phyloP scores from a whole-genome alignment of 37 sponge, comb jelly and placozoan species.

The Chondrosia reniformis region DNA sequence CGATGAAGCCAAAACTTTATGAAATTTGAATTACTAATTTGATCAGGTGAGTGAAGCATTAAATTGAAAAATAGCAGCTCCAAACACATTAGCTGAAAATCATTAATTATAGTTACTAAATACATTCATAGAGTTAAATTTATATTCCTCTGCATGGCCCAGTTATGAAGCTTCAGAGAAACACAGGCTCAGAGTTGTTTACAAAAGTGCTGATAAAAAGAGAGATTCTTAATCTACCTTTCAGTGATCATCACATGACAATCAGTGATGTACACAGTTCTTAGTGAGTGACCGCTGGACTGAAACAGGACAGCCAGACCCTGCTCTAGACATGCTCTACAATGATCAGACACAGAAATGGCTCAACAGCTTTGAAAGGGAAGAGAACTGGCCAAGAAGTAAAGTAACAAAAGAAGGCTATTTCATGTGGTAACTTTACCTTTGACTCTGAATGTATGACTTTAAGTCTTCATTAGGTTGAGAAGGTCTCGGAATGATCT shows the following conservation, averaged over 20 bases:
- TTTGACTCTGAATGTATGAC: slow-evolving; percentile 1
- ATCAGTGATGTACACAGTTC: slow-evolving; percentile 18
- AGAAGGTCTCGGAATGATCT: neutral
- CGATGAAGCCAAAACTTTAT: no score
- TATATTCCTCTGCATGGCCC: no score
- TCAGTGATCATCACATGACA: slow-evolving; percentile 27
- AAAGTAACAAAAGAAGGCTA: neutral
- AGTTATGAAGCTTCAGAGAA: no score
- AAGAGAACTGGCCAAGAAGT: neutral
- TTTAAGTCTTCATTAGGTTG: slow-evolving; percentile 1
- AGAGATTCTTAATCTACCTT: no score
- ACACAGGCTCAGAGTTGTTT: neutral
- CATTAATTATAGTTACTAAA: no score
- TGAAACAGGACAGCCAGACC: slow-evolving; percentile 14
- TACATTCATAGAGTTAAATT: no score
- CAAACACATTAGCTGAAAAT: no score
- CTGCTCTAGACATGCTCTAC: slow-evolving; percentile 1
- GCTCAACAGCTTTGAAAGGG: neutral
- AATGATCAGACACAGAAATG: neutral
- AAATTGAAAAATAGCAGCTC: no score
- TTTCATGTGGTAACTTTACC: no score
- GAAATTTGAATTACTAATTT: no score
- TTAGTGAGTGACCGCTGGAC: slow-evolving; percentile 1
- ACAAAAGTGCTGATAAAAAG: no score
- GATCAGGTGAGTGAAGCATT: no score